A percentile compares a stretch with the other conserved stretches of the same genome.
phyloP scores from a whole-genome alignment of 2,113 vertebrate species.

The Psittacula cyanocephala region DNA sequence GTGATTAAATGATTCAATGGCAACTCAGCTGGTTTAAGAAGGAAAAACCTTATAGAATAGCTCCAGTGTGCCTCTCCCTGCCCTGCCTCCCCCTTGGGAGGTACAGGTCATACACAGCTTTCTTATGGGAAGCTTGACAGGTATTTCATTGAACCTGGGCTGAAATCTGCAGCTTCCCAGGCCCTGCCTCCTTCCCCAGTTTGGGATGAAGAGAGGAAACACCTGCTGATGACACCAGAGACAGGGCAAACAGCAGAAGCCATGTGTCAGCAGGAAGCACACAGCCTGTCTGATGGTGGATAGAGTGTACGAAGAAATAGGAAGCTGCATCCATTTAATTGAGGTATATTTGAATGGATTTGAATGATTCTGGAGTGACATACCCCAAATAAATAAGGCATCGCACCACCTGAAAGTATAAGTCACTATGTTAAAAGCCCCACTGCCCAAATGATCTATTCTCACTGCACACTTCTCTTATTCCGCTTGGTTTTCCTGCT shows the following conservation, averaged over 20 bases:
- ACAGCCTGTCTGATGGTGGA: background rate
- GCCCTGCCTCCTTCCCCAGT: constrained; percentile 18
- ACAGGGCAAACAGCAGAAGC: background rate
- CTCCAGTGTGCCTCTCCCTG: constrained; percentile 32
- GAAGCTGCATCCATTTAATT: background rate
- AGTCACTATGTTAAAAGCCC: background rate
- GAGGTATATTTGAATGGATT: background rate
- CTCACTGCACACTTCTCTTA: background rate
- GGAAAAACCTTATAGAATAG: background rate
- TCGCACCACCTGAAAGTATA: background rate
- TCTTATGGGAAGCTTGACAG: constrained; percentile 20
- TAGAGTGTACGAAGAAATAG: background rate
- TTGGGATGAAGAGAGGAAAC: constrained; percentile 32
- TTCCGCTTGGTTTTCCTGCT: background rate
- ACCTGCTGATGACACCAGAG: constrained; percentile 29
- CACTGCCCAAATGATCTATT: background rate
- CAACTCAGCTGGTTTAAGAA: constrained; percentile 29
- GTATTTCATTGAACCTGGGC: constrained; percentile 25
- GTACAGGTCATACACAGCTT: constrained; percentile 4
- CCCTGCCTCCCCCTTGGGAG: constrained; percentile 25
- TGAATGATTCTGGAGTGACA: background rate
- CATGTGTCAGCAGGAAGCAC: background rate
- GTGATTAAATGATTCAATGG: constrained; percentile 49
- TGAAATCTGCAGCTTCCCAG: constrained; percentile 9
- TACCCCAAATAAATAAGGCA: background rate